A percentile compares a stretch with the other conserved stretches of the same genome.
These are phyloP conservation scores for Metellina segmentata DNA, from an alignment of 2,888 invertebrate species.

Conservation along the genomic window DNA sequence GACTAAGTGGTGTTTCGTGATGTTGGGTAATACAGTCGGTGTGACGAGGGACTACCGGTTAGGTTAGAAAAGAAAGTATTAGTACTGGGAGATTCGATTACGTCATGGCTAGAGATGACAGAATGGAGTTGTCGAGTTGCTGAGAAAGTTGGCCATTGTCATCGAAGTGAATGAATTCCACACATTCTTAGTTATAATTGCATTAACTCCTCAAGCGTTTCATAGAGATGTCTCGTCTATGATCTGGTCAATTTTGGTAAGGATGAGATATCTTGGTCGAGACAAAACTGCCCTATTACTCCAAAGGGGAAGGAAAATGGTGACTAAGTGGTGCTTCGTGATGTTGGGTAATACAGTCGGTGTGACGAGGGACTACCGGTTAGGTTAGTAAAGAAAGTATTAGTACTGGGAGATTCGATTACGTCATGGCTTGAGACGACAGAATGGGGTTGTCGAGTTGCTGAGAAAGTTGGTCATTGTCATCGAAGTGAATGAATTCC, in stretches of 20 bases:
- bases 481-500: background rate
- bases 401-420: background rate
- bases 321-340: constrained; percentile 63
- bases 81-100: background rate
- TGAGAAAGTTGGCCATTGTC: background rate
- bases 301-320: constrained; percentile 57
- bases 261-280: too few species aligned
- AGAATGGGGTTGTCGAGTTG: background rate
- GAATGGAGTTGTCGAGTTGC: background rate
- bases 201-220: too few species aligned
- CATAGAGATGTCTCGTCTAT: too few species aligned
- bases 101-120: too few species aligned
- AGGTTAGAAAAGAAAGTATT: constrained; percentile 4
- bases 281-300: constrained; percentile 35
- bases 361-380: constrained; percentile 29
- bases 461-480: background rate
- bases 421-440: too few species aligned
- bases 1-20: constrained; percentile 63
- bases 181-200: background rate
- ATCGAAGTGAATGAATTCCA: background rate
- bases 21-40: constrained; percentile 33
- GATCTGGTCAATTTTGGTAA: too few species aligned
- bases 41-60: constrained; percentile 29
- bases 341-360: constrained; percentile 36
- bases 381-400: constrained; percentile 5